Evolutionary conservation across 1,140 invertebrate species (phyloP).

Genomic region (Ladona fulva): DNA sequence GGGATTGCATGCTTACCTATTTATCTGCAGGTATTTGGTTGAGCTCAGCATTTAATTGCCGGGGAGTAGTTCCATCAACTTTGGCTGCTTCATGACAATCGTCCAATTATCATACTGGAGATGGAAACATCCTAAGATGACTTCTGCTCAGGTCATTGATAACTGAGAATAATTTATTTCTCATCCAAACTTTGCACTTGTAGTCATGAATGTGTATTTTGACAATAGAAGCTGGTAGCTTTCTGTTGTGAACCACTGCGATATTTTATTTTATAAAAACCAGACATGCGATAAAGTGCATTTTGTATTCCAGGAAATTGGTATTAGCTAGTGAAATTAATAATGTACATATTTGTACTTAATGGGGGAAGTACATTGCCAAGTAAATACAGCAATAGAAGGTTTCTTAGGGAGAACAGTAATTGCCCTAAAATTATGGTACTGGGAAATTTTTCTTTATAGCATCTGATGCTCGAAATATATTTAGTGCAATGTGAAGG

Average conservation of each 20-base stretch:
- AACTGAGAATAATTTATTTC: not conserved
- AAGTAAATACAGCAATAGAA: not conserved
- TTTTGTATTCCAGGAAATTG: too few species aligned
- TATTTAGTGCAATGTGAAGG: not conserved
- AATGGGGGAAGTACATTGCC: not conserved
- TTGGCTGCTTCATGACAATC: not conserved
- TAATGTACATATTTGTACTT: too few species aligned
- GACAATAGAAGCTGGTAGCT: too few species aligned
- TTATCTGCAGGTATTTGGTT: not conserved
- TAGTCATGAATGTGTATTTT: too few species aligned
- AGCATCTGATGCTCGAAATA: not conserved
- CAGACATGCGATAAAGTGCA: too few species aligned
- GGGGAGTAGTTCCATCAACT: not conserved
- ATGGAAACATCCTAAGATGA: not conserved
- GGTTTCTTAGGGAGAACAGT: not conserved
- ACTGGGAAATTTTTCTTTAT: not conserved
- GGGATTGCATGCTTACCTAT: not conserved
- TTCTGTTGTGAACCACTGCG: too few species aligned
- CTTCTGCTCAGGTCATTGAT: not conserved
- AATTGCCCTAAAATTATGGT: not conserved
- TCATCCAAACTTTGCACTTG: too few species aligned
- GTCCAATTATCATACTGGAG: not conserved
- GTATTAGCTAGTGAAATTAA: too few species aligned
- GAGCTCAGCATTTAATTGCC: not conserved
- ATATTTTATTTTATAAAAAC: too few species aligned